A percentile compares a stretch with the other conserved stretches of the same genome.
These are phyloP conservation scores for Syrista parreyssii DNA, from an alignment of 2,888 invertebrate genomes.

Conservation along the genomic window DNA sequence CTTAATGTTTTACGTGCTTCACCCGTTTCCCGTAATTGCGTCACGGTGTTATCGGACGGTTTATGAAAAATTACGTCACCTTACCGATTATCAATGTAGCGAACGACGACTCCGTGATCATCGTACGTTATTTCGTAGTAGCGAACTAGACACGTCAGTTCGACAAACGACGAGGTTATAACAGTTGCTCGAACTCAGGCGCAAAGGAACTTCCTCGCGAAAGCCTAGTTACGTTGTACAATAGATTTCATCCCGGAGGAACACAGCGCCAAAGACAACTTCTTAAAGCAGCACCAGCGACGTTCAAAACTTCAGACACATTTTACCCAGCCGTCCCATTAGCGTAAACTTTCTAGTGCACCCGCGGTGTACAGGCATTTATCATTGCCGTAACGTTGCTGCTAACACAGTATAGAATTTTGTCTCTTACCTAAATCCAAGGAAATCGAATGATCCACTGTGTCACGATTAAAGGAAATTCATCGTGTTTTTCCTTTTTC, in stretches of 20 bases:
- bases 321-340: slow-evolving; percentile 48
- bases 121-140: not conserved
- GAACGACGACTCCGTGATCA: not conserved
- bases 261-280: slow-evolving; percentile 43
- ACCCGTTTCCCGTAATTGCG: not conserved
- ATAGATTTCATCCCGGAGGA: slow-evolving; percentile 47
- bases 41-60: not conserved
- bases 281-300: slow-evolving; percentile 49
- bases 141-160: not conserved
- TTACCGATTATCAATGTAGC: not conserved
- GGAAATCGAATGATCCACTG: not conserved
- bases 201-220: slow-evolving; percentile 43
- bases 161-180: not conserved
- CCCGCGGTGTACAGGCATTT: slow-evolving; percentile 10
- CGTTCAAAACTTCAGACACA: slow-evolving; percentile 54
- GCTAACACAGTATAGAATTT: slow-evolving; percentile 17
- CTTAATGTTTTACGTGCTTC: not conserved
- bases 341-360: slow-evolving; percentile 42
- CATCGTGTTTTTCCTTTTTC: not conserved
- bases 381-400: slow-evolving; percentile 44
- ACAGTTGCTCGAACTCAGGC: not conserved
- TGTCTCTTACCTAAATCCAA: not conserved
- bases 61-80: not conserved
- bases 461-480: not conserved
- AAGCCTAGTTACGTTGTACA: slow-evolving; percentile 45